Evolutionary conservation across 2,888 invertebrate species (phyloP).

Genomic region (Coelopa pilipes): DNA sequence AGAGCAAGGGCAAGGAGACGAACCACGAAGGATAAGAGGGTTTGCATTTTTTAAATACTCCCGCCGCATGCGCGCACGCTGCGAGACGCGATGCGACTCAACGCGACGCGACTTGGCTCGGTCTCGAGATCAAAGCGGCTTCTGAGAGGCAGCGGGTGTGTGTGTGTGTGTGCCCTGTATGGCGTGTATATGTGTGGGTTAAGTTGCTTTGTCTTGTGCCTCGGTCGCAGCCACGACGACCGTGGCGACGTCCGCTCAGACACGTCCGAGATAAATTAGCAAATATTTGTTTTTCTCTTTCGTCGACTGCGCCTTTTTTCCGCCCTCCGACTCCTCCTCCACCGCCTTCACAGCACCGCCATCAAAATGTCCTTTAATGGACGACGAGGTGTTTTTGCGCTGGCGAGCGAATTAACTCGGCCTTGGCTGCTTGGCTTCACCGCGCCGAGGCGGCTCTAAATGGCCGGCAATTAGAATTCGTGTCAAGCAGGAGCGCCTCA

Average conservation of each 20-base stretch:
- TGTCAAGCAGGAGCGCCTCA: no score
- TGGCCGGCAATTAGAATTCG: no score
- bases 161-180: no score
- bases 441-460: no score
- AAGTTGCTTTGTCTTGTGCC: background rate
- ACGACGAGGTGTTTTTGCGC: background rate
- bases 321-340: background rate
- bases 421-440: no score
- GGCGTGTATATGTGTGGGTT: background rate
- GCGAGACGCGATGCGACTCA: no score
- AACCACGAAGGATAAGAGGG: no score
- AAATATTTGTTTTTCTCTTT: conserved; percentile 58
- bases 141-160: no score
- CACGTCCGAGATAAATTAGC: conserved; percentile 63
- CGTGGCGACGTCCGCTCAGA: conserved; percentile 42
- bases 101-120: no score
- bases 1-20: background rate
- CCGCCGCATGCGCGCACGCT: conserved; percentile 46
- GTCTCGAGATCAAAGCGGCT: no score
- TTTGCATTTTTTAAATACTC: conserved; percentile 53
- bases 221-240: background rate
- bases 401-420: no score
- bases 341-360: background rate
- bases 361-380: background rate
- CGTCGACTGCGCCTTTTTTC: background rate